Evolutionary conservation across 1,140 invertebrate species (phyloP), one percentile per base, ranked within the genome.

Genomic region (Gonioctena quinquepunctata): DNA sequence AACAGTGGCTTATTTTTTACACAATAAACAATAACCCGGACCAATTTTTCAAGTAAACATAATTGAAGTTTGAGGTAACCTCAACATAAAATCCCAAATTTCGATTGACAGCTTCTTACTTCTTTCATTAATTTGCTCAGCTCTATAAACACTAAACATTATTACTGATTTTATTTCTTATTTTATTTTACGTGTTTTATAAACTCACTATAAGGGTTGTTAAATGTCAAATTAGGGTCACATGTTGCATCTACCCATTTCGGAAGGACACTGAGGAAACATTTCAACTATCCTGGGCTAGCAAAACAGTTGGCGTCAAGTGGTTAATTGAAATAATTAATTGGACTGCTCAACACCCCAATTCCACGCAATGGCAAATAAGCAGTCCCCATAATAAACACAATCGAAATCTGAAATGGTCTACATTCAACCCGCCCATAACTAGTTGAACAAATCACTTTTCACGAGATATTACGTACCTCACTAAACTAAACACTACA

Each of bases 171-270:
- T n/a, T n/a, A n/a, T n/a, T n/a, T n/a, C n/a, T n/a, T n/a, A n/a
- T n/a, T n/a, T n/a, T n/a, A n/a, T n/a, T n/a, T n/a, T n/a, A n/a
- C n/a, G n/a, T n/a, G n/a, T n/a, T n/a, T n/a, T n/a, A n/a, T n/a
- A n/a, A n/a, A n/a, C n/a, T n/a, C n/a, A n/a, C n/a, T 42, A 13
- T 42, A 42, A n/a, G 33, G 33, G 33, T 42, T 42, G 26, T 54
- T 82, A 85, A 86, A 86, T 84, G 84, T 85, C 82, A 84, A 83
- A 88, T 85, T 84, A 84, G 85, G 86, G 86, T 87, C 86, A 87
- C 86, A 87, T 87, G 86, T 85, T 86, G 86, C 85, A 84, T 84
- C 66, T 71, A 66, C 50, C 56, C 42, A 26, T 54, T 19, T 57
- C 26, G 49, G 57, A n/a, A 22, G 21, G 33, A 52, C 33, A 68